These are phyloP conservation scores for Papilio protenor DNA, from an alignment of 2,888 invertebrate genomes.

Conservation along the genomic window DNA sequence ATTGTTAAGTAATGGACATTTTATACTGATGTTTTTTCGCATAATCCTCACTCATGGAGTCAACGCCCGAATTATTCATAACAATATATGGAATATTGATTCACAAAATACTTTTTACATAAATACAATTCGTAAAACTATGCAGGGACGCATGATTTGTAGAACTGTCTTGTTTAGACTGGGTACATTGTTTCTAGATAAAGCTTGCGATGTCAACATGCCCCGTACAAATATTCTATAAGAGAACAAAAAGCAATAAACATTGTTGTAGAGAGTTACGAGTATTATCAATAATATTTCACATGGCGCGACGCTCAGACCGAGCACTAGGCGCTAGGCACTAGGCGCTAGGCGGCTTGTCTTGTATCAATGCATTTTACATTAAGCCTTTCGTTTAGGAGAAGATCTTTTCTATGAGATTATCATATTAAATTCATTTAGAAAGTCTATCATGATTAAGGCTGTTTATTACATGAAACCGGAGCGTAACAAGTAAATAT, in stretches of 20 bases:
- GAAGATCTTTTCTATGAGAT: constrained; percentile 40
- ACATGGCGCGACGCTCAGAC: constrained; percentile 35
- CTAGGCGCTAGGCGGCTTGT: constrained; percentile 55
- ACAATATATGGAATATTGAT: background rate
- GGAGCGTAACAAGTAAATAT: too few relatives aligned
- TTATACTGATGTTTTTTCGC: background rate
- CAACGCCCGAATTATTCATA: background rate
- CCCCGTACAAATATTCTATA: constrained; percentile 35
- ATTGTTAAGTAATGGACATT: constrained; percentile 3
- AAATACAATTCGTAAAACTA: background rate
- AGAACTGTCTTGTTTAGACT: constrained; percentile 8
- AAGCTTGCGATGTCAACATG: constrained; percentile 24
- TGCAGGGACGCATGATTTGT: background rate
- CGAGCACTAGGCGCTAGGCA: constrained; percentile 48
- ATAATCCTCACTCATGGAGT: background rate
- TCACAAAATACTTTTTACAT: background rate
- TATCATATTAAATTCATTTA: background rate
- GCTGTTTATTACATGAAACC: too few relatives aligned
- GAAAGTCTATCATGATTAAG: background rate
- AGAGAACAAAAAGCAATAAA: constrained; percentile 33
- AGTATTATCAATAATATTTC: constrained; percentile 46
- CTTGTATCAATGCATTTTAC: constrained; percentile 55
- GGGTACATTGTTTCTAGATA: constrained; percentile 18
- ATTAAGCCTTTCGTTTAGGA: constrained; percentile 49
- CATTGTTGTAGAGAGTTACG: constrained; percentile 29